A percentile compares a stretch with the other conserved stretches of the same genome.
Evolutionary conservation across 2,888 invertebrate species (phyloP).

Genomic region (Hyppa rectilinea): DNA sequence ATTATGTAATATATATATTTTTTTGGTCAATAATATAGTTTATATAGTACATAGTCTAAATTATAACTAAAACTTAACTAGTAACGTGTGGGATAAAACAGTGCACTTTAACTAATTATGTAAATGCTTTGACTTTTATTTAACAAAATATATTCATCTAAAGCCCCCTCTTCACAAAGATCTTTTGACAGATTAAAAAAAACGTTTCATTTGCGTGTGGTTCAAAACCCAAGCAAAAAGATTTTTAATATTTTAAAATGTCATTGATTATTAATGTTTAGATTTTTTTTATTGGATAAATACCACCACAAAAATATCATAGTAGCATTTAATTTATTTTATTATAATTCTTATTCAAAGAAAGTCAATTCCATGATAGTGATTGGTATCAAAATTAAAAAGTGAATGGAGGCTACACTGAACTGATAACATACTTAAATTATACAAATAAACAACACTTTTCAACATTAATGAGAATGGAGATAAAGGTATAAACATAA

Average conservation of each 20-base stretch:
- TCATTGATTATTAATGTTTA: too few species aligned
- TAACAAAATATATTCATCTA: constrained; percentile 61
- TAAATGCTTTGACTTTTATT: constrained; percentile 78
- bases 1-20: constrained; percentile 69
- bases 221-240: constrained; percentile 2
- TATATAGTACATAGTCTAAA: constrained; percentile 64
- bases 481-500: constrained; percentile 26
- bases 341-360: background rate
- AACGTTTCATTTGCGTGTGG: too few species aligned
- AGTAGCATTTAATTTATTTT: background rate
- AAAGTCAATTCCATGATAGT: constrained; percentile 12
- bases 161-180: constrained; percentile 41
- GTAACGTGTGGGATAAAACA: constrained; percentile 82
- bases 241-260: background rate
- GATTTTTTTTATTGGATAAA: background rate
- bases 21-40: constrained; percentile 78
- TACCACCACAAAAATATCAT: background rate
- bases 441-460: constrained; percentile 60
- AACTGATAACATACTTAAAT: constrained; percentile 62
- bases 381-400: background rate
- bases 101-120: constrained; percentile 76
- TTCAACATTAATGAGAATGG: constrained; percentile 47
- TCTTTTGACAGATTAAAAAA: background rate
- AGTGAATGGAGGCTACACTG: constrained; percentile 41
- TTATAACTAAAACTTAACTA: constrained; percentile 67